Evolutionary conservation across 2,888 invertebrate genomes (phyloP), one percentile per base, ranked within the genome.

Genomic region (Plusia festucae): DNA sequence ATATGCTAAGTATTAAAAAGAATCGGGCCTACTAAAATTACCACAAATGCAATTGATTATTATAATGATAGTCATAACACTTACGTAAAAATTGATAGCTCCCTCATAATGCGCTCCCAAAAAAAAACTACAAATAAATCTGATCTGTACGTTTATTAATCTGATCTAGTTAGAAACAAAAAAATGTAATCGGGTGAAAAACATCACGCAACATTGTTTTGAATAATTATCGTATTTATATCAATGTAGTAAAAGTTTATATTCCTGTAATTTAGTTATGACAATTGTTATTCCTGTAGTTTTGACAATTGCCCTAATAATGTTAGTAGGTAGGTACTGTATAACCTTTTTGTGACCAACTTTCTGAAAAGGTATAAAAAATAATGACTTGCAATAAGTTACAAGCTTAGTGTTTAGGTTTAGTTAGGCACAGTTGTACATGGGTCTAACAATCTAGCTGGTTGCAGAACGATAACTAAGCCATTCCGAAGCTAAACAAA

Each of bases 281-380:
- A n/a, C n/a, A 22, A 65, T 79, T 2, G 76, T n/a, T n/a, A n/a
- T n/a, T n/a, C 77, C 59, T 76, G 79, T 22, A 8, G 0, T 72
- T 76, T 61, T 59, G 55, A 64, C 57, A 61, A 72, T 55, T 52
- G 27, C 52, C 63, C 60, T 58, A 55, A 58, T 49, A 59, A 60
- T 57, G 53, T 18, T 13, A 11, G 56, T n/a, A n/a, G n/a, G n/a
- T n/a, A n/a, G n/a, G n/a, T 27, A 44, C 30, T 27, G 55, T 70
- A 66, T 60, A 76, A 67, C 22, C 57, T 62, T 71, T 67, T 70
- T 24, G 66, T 75, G 76, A 71, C 62, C 62, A 40, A 60, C 46
- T 9, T 11, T 13, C 18, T 9, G 20, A 49, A 49, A 20, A 49
- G 18, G 46, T 49, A 49, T 18, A 18, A 18, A 49, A 11, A 11